A percentile compares a stretch with the other conserved stretches of the same genome.
These are phyloP conservation scores for Potorous gilbertii DNA, from an alignment of 2,797 vertebrate species.

Conservation along the genomic window DNA sequence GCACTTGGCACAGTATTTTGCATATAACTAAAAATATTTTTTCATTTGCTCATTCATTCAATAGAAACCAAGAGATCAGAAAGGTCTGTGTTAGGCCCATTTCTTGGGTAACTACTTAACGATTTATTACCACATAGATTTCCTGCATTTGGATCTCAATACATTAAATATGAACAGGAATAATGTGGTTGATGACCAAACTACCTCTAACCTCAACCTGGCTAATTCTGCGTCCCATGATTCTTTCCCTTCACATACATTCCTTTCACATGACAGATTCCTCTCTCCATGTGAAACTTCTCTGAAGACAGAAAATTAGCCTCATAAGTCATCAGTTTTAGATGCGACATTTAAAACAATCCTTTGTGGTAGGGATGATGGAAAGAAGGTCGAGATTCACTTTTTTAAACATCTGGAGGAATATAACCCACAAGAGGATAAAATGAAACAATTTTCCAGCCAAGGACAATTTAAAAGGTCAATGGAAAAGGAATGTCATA, in stretches of 20 bases:
- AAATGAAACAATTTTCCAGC: not conserved
- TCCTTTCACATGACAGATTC: not conserved
- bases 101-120: not conserved
- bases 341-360: not conserved
- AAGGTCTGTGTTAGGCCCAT: not conserved
- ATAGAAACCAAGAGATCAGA: not conserved
- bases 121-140: not conserved
- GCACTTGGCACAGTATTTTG: too few relatives aligned
- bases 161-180: not conserved
- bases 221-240: not conserved
- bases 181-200: not conserved
- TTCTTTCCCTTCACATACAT: not conserved
- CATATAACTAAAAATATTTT: not conserved
- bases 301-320: not conserved
- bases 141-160: not conserved
- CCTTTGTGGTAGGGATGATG: not conserved
- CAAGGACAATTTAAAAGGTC: too few relatives aligned
- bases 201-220: not conserved
- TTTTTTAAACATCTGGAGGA: not conserved
- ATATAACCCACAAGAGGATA: not conserved
- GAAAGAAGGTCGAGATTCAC: not conserved
- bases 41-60: not conserved
- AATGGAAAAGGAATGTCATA: not conserved
- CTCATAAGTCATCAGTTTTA: not conserved
- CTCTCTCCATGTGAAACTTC: not conserved